Evolutionary conservation across 2,888 invertebrate genomes (phyloP).

Genomic region (Drosophila prostipennis): DNA sequence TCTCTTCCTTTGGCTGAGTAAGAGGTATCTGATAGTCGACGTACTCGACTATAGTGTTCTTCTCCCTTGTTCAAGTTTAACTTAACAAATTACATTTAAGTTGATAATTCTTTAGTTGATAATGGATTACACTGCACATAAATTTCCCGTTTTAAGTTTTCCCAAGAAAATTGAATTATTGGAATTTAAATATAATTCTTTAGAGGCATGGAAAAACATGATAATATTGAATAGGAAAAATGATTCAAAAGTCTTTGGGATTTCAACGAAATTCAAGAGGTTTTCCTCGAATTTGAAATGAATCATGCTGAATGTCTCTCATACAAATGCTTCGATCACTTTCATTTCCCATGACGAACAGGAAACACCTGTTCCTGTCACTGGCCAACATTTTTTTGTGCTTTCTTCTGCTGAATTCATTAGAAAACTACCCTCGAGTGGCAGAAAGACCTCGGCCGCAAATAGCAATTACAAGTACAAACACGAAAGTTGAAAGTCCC

Average conservation of each 20-base stretch:
- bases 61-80: too few relatives aligned
- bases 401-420: slow-evolving; percentile 22
- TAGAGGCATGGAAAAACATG: neutral
- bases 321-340: slow-evolving; percentile 18
- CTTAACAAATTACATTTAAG: too few relatives aligned
- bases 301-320: too few relatives aligned
- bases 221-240: too few relatives aligned
- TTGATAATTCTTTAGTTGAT: too few relatives aligned
- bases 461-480: slow-evolving; percentile 44
- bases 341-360: slow-evolving; percentile 7
- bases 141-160: too few relatives aligned
- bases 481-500: slow-evolving; percentile 39
- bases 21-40: too few relatives aligned
- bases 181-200: neutral
- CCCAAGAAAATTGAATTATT: neutral
- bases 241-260: neutral
- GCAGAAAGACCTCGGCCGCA: slow-evolving; percentile 25
- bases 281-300: slow-evolving; percentile 3
- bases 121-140: too few relatives aligned
- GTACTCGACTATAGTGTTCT: too few relatives aligned
- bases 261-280: neutral
- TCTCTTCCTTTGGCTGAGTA: too few relatives aligned
- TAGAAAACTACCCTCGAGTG: slow-evolving; percentile 24
- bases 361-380: slow-evolving; percentile 29
- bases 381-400: slow-evolving; percentile 41